Base-by-base conservation (phyloP, 1,140 invertebrate species). In the Ostrea edulis region DNA sequence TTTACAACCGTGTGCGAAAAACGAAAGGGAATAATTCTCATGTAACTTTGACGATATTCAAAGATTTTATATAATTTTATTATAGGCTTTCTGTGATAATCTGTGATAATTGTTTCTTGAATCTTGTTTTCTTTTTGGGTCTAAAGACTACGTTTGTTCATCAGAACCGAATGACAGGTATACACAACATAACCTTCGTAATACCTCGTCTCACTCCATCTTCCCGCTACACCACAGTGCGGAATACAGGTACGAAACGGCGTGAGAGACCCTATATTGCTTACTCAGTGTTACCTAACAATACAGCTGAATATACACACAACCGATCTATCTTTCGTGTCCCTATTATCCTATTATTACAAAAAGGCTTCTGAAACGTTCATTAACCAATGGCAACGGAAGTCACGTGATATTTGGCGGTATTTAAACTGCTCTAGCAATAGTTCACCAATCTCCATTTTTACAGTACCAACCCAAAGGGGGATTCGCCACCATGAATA, bases 401-500 rank as follows among this genome's bases (percentile, higher is more conserved):
- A 77, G 35, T 77, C 68, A 77, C 68, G 68, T 77, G 68, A 77
- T 77, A 14, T 77, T 12, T 29, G 25, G 68, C 25, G 68, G 68
- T 77, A 77, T 77, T 77, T 77, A 77, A 77, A 77, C 68, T 77
- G 29, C 68, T 9, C 2, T 77, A 17, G 25, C 68, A 77, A 77
- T 77, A 77, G 68, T 77, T 77, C 68, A 35, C 29, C 68, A 77
- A 77, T 77, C 68, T 77, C 68, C 68, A 77, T 29, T 77, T 77
- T 77, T 25, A 29, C 29, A 77, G 68, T 25, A 77, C 22, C 68
- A 77, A 77, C 68, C 68, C 22, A 77, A 77, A 35, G 68, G 68
- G 68, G 68, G 68, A 77, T 77, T 77, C 68, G 68, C 68, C 68
- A 77, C 68, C 22, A 77, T 77, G 68, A 77, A 77, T 77, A 77